These are phyloP conservation scores for Zosterops hypoxanthus DNA, from an alignment of 2,113 vertebrate genomes.

Conservation along the genomic window DNA sequence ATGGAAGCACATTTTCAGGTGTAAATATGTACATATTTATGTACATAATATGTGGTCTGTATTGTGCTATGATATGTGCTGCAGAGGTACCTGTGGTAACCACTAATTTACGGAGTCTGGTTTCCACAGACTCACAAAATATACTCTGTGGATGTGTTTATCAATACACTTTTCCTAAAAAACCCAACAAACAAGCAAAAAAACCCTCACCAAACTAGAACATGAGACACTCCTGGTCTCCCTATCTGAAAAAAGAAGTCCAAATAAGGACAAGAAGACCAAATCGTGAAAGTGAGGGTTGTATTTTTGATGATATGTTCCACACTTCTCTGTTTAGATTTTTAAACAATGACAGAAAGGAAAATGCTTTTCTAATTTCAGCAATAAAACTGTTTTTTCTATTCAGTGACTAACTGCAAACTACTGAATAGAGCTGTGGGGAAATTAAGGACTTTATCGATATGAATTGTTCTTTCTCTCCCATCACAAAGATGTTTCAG, in stretches of 20 bases:
- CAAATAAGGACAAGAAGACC: background rate
- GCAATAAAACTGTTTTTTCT: background rate
- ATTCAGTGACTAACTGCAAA: background rate
- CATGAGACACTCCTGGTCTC: background rate
- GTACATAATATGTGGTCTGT: background rate
- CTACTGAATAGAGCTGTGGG: background rate
- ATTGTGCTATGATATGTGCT: background rate
- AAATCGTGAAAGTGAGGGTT: background rate
- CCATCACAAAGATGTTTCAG: background rate
- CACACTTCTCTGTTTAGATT: background rate
- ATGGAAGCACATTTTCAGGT: background rate
- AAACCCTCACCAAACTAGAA: background rate
- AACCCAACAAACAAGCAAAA: background rate
- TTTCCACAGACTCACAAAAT: background rate
- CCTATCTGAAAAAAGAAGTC: background rate
- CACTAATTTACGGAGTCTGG: background rate
- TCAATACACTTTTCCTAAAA: background rate
- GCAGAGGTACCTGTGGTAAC: background rate
- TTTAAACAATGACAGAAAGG: background rate
- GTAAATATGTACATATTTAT: too few relatives aligned
- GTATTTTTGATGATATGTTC: background rate
- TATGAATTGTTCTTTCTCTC: background rate
- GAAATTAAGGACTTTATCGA: background rate
- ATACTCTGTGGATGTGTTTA: background rate
- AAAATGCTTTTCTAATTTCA: background rate